Evolutionary conservation across 1,140 invertebrate species (phyloP).

Genomic region (Amyelois transitella): DNA sequence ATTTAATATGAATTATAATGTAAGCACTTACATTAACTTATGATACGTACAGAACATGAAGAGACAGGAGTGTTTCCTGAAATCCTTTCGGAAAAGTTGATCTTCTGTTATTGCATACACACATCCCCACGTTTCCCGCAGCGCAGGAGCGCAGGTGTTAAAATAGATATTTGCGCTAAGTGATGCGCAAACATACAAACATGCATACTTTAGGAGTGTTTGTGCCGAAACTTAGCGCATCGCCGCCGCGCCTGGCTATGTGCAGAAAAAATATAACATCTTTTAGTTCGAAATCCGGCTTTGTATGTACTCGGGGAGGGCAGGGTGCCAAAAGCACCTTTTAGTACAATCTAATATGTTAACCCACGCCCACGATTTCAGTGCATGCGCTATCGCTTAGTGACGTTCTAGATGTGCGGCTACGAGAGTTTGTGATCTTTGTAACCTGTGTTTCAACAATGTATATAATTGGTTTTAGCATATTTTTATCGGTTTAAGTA

Average conservation of each 20-base stretch:
- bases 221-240: neutral
- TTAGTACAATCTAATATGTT: neutral
- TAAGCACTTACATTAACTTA: no score
- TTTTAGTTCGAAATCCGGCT: neutral
- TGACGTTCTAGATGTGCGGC: no score
- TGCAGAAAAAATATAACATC: neutral
- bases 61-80: no score
- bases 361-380: neutral
- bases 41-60: no score
- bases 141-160: slow-evolving; percentile 1
- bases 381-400: no score
- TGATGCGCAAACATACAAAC: neutral
- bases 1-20: no score
- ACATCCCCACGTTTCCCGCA: neutral
- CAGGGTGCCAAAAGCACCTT: neutral
- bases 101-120: neutral
- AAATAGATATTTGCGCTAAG: slow-evolving; percentile 3
- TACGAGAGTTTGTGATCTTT: no score
- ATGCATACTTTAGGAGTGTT: neutral
- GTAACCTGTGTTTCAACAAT: no score
- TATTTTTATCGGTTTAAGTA: no score
- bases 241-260: neutral
- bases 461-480: no score
- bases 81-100: neutral
- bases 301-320: neutral